Evolutionary conservation across 35 echinoderm and acorn worm genomes (phyloP), one percentile per base, ranked within the genome.

Genomic region (Ophioderma brevispina): DNA sequence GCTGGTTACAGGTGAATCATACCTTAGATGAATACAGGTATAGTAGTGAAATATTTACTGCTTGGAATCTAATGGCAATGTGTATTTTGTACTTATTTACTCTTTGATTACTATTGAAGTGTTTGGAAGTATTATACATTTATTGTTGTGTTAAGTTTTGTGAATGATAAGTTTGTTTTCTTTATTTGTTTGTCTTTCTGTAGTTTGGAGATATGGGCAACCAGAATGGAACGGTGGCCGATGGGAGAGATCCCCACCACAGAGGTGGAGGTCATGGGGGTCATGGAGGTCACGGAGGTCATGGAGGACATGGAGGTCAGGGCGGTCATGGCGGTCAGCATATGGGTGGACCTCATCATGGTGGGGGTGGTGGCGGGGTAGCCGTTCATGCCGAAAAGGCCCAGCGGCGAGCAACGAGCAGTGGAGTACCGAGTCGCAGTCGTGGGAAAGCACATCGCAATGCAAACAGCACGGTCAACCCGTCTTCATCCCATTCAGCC

Each of bases 161-260:
- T 84, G 39, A 33, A 28, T n/a, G 25, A 33, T 36, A 2, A 34
- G 78, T 4, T 80, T 1, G 34, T 13, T 37, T 5, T 82, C 79
- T 32, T 88, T 33, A 37, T 94, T 36, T 59, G 56, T 84, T 90
- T 80, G n/a, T 91, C 39, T 92, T 85, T 37, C 42, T 40, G 28
- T 56, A 96, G 94, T 82, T 70, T 75, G 90, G 89, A 85, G 94
- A 96, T 76, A 96, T 93, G 94, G 94, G 94, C 50, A 96, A 96
- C 86, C 94, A 96, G 77, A 89, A 89, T 86, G 91, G 94, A 52
- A 75, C 76, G 4, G 94, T 75, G 6, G 6, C 59, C 3, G 59
- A 70, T 30, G 59, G 59, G 59, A 70, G 59, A 70, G 59, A 70
- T 3, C 59, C 59, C 1, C 59, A 39, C 87, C 87, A 82, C 78